A percentile compares a stretch with the other conserved stretches of the same genome.
Evolutionary conservation across 2,888 invertebrate genomes (phyloP).

Genomic region (Mesorhabditis belari): DNA sequence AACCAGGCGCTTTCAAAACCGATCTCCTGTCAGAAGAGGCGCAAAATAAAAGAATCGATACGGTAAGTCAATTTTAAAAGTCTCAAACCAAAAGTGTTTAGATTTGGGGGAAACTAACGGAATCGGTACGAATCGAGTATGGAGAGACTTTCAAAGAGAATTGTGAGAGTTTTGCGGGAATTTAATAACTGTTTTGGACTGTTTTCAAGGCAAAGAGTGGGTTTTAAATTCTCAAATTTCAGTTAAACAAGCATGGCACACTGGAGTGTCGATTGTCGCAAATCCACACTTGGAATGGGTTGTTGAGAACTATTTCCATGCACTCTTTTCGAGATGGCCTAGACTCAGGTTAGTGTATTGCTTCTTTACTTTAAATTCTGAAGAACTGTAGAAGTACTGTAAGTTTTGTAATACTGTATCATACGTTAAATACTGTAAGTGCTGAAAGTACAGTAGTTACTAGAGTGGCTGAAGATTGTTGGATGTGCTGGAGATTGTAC

Average conservation of each 20-base stretch:
- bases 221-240: slow-evolving; percentile 6
- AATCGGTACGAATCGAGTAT: slow-evolving; percentile 44
- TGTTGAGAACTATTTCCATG: slow-evolving; percentile 41
- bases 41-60: slow-evolving; percentile 32
- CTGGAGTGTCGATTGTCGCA: slow-evolving; percentile 35
- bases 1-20: slow-evolving; percentile 49
- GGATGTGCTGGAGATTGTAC: no score
- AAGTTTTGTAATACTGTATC: neutral
- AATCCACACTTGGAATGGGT: slow-evolving; percentile 40
- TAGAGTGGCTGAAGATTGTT: no score
- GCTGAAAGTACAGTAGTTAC: no score
- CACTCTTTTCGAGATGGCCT: slow-evolving; percentile 34
- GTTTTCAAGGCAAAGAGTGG: neutral
- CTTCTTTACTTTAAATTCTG: neutral
- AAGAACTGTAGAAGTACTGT: neutral
- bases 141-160: slow-evolving; percentile 46
- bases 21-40: slow-evolving; percentile 37
- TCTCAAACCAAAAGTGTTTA: neutral
- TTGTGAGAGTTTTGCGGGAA: slow-evolving; percentile 29
- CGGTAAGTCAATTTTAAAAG: neutral
- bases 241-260: slow-evolving; percentile 34
- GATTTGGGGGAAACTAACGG: slow-evolving; percentile 35
- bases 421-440: neutral
- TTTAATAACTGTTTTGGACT: neutral
- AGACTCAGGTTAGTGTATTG: slow-evolving; percentile 16